These are phyloP conservation scores for Poecilia latipinna DNA, from an alignment of 2,113 vertebrate species.

Conservation along the genomic window DNA sequence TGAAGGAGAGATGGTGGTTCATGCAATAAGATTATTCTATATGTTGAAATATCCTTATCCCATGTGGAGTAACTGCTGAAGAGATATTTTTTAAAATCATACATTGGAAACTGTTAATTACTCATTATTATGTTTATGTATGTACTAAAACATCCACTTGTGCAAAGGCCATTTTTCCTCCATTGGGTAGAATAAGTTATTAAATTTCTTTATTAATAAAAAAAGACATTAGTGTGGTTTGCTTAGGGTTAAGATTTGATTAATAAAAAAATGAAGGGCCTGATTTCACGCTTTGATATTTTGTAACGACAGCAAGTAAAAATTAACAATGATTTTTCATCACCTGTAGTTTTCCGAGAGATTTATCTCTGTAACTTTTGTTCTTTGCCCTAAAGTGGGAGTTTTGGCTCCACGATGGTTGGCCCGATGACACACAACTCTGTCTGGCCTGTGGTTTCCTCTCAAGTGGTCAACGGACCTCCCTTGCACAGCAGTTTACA, in stretches of 20 bases:
- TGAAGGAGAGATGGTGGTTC: too few relatives aligned
- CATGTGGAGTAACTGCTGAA: too few relatives aligned
- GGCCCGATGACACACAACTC: constrained; percentile 70
- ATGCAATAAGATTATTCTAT: too few relatives aligned
- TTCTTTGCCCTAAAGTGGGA: constrained; percentile 28
- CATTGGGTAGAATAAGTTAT: too few relatives aligned
- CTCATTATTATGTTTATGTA: background rate
- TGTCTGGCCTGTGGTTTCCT: constrained; percentile 76
- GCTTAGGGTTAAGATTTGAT: background rate
- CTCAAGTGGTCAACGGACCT: constrained; percentile 64
- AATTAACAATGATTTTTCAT: constrained; percentile 2
- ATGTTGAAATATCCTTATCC: too few relatives aligned
- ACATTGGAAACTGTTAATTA: background rate
- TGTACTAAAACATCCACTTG: background rate
- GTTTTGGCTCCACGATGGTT: constrained; percentile 42
- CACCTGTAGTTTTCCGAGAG: background rate
- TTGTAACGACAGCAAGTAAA: constrained; percentile 2
- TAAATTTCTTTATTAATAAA: too few relatives aligned
- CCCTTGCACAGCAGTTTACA: constrained; percentile 16
- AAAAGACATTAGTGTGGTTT: background rate
- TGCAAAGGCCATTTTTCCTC: too few relatives aligned
- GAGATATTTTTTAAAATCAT: too few relatives aligned
- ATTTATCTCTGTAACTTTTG: constrained; percentile 44
- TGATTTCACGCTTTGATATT: background rate
- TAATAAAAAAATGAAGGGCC: background rate